phyloP scores from a whole-genome alignment of 2,113 vertebrate genomes.

The Lepus europaeus region DNA sequence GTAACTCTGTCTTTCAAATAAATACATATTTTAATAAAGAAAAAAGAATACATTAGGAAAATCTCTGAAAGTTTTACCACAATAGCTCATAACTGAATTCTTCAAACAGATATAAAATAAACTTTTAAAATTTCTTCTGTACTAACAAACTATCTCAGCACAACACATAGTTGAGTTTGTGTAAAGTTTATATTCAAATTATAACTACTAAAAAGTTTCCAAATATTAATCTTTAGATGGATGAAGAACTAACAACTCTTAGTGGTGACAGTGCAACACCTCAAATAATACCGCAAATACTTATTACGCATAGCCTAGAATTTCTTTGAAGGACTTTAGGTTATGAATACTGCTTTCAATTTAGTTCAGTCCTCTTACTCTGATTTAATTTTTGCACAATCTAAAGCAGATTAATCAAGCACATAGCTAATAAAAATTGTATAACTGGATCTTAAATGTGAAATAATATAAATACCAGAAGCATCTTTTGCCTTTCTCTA shows the following conservation, averaged over 20 bases:
- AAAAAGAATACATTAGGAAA: background rate
- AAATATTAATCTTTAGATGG: conserved; percentile 49
- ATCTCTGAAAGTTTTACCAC: conserved; percentile 26
- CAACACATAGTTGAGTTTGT: background rate
- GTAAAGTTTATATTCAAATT: conserved; percentile 63
- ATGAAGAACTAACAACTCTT: conserved; percentile 9
- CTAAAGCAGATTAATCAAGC: conserved; percentile 41
- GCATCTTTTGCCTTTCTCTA: conserved; percentile 14
- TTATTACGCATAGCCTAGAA: background rate
- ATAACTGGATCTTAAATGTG: background rate
- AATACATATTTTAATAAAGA: no score
- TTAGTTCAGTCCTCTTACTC: conserved; percentile 59
- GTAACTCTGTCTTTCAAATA: no score
- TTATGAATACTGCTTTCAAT: conserved; percentile 48
- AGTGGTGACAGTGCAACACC: background rate
- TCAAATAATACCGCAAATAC: conserved; percentile 54
- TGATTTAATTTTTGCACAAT: conserved; percentile 49
- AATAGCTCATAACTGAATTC: conserved; percentile 38
- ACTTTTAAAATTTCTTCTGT: conserved; percentile 48
- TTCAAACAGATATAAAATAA: conserved; percentile 31
- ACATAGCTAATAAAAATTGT: conserved; percentile 59
- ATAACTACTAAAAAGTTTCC: background rate
- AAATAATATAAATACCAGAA: conserved; percentile 55
- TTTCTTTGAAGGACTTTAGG: conserved; percentile 34
- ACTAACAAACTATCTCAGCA: conserved; percentile 22